Base-by-base conservation (phyloP, 2,113 vertebrate species). In the Hydropotes inermis region DNA sequence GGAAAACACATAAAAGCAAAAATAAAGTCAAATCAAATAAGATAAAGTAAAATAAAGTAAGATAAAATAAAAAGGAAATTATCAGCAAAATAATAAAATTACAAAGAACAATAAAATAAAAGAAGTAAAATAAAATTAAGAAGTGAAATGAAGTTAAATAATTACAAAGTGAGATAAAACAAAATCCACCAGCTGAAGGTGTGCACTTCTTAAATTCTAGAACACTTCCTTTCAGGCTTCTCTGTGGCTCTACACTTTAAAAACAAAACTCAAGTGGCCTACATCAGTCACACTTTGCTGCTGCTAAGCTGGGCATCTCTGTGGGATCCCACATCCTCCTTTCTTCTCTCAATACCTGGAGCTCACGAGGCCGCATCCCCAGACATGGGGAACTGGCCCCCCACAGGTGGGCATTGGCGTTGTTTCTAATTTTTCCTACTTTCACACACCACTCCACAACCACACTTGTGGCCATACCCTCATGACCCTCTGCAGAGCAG, bases 1-100 rank as follows among this genome's bases (percentile, higher is more conserved):
- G 84, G 43, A 92, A 97, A 92, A 64, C 58, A 76, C 28, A 28
- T 23, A 19, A 81, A 79, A 89, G 64, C 82, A 91, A 94, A 95
- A 79, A 47, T 45, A 30, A 91, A 91, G 61, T 74, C 81, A 61
- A 92, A 27, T 36, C 54, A 91, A 90, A 25, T 57, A n/a, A 92
- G 64, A 67, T 52, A 27, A 88, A 54, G 79, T 82, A 54, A 54
- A 52, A 33, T 54, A 52, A 82, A 82, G 11, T 54, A 23, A 33
- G 27, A 79, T 30, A 21, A 78, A 79, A 47, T 19, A 76, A 52
- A 79, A 50, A 11, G 27, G 45, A 79, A 30, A 79, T 28, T 30
- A 47, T 30, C 25, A 47, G 14, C 25, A 47, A 61, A 87, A 30
- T 57, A 61, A 70, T 30, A 50, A 81, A 79, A 50, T 19, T 33